Evolutionary conservation across 2,888 invertebrate species (phyloP).

Genomic region (Leptogaster cylindrica): DNA sequence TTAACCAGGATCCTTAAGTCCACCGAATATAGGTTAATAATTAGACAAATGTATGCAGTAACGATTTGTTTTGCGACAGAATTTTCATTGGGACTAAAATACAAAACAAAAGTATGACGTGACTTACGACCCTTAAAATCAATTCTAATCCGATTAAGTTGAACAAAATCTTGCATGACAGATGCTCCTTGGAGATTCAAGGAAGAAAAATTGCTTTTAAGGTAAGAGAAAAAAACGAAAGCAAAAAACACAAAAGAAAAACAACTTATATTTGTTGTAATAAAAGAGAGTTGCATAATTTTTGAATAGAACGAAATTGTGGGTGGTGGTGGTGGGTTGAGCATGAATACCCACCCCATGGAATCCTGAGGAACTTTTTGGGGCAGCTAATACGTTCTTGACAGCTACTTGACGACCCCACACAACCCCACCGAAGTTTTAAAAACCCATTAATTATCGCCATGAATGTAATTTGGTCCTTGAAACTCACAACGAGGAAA

Average conservation of each 20-base stretch:
- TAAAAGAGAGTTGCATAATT: too few relatives aligned
- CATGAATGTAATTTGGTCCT: slow-evolving; percentile 24
- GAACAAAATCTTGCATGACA: slow-evolving; percentile 19
- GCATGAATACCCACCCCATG: too few relatives aligned
- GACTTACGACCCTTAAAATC: slow-evolving; percentile 7
- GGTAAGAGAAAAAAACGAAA: neutral
- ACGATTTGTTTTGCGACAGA: too few relatives aligned
- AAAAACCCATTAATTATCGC: slow-evolving; percentile 33
- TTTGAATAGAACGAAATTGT: neutral
- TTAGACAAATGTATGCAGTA: slow-evolving; percentile 17
- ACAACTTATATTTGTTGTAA: too few relatives aligned
- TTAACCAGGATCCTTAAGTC: too few relatives aligned
- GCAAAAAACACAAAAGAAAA: too few relatives aligned
- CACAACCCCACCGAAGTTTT: slow-evolving; percentile 1
- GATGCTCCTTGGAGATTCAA: slow-evolving; percentile 13
- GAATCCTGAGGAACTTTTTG: slow-evolving; percentile 2
- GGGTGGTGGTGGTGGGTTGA: too few relatives aligned
- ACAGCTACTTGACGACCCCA: slow-evolving; percentile 11
- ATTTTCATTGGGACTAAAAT: too few relatives aligned
- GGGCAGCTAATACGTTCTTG: neutral
- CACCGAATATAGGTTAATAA: slow-evolving; percentile 10
- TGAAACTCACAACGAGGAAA: slow-evolving; percentile 13
- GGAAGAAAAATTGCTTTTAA: neutral
- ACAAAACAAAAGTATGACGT: slow-evolving; percentile 5
- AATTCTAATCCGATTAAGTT: slow-evolving; percentile 29